Evolutionary conservation across 2,888 invertebrate genomes (phyloP).

Genomic region (Allophyes oxyacanthae): DNA sequence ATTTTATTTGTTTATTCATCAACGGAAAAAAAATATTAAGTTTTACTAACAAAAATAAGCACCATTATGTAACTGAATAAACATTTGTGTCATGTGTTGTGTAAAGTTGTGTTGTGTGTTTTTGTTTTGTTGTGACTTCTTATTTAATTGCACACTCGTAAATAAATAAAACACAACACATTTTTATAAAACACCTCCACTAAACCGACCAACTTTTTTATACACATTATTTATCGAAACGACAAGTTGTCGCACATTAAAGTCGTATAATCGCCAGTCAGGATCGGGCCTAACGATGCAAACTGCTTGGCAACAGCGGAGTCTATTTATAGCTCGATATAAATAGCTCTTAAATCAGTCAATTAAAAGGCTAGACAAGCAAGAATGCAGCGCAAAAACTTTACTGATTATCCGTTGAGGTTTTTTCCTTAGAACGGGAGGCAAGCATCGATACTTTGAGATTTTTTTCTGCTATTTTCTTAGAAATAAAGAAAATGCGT

Average conservation of each 20-base stretch:
- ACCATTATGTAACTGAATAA: too few relatives aligned
- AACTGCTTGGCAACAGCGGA: constrained; percentile 68
- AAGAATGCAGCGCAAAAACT: constrained; percentile 51
- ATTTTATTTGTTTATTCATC: too few relatives aligned
- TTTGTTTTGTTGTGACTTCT: too few relatives aligned
- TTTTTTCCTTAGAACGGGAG: constrained; percentile 23
- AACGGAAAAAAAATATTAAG: too few relatives aligned
- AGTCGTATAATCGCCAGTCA: constrained; percentile 39
- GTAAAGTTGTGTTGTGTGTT: too few relatives aligned
- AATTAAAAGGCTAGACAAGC: constrained; percentile 73
- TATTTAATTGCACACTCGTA: not conserved
- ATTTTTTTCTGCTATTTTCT: constrained; percentile 23
- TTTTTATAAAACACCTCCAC: constrained; percentile 5
- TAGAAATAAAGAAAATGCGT: constrained; percentile 5
- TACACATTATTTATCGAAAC: constrained; percentile 31
- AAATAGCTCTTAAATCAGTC: constrained; percentile 75
- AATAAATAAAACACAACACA: constrained; percentile 10
- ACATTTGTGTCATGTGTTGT: too few relatives aligned
- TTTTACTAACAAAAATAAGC: too few relatives aligned
- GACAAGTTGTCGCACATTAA: constrained; percentile 29
- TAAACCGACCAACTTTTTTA: constrained; percentile 10
- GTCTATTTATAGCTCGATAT: constrained; percentile 72
- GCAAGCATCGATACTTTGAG: constrained; percentile 24
- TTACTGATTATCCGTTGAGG: constrained; percentile 27
- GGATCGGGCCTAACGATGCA: constrained; percentile 20